Evolutionary conservation across 2,888 invertebrate genomes (phyloP), one percentile per base, ranked within the genome.

Genomic region (Teleogryllus oceanicus): DNA sequence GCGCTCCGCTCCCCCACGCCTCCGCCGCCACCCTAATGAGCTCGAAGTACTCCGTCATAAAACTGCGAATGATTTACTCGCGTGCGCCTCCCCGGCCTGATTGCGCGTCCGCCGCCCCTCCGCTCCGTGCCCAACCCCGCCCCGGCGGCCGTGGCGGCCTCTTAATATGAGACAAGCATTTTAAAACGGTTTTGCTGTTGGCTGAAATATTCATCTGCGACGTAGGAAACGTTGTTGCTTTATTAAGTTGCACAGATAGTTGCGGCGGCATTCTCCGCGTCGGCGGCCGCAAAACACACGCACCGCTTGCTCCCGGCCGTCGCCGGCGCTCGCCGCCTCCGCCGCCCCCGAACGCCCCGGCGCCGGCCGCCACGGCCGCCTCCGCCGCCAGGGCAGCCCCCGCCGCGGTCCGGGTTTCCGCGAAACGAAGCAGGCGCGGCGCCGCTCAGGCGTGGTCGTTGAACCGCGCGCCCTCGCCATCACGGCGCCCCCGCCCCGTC

Each of bases 11-110:
- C 62, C 62, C 16, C 62, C n/a, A 2, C 62, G 16, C 62, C 16
- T 3, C 16, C 62, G 16, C 13, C 62, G 13, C 62, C 62, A 62
- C 62, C 62, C 62, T 62, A 62, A 62, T 62, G 62, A 62, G 62
- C 62, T 62, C 62, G 62, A 62, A 62, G 62, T 62, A 62, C 62
- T 62, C 62, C 62, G 16, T 62, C 62, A 62, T 62, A 62, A 62
- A 62, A 62, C 62, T 62, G 62, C 62, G 62, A 62, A 62, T 62
- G 62, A 62, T 62, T 62, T 62, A 62, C 62, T 62, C 62, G 62
- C 62, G 62, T 62, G 62, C n/a, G 62, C 62, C 62, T 62, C 62
- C 13, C 62, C 62, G 62, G 62, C 62, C 62, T 62, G 62, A 62
- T 62, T 62, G n/a, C 62, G 62, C 62, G 8, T n/a, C 16, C 62